phyloP scores from a whole-genome alignment of 2,888 invertebrate species.

The Drosophila crucigera region DNA sequence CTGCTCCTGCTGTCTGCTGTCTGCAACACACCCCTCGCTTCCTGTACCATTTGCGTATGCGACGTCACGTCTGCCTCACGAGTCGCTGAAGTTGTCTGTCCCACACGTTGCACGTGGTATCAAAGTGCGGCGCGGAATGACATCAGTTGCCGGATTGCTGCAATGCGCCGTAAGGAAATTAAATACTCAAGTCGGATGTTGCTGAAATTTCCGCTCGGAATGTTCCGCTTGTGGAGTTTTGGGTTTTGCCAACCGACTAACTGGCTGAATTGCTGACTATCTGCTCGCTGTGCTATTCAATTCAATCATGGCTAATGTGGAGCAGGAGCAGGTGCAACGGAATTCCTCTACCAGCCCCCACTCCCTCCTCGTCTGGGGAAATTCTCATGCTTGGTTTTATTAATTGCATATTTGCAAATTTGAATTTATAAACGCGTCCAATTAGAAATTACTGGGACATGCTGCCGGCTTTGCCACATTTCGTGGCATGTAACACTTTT shows the following conservation, averaged over 20 bases:
- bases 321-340: conserved; percentile 24
- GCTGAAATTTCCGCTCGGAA: conserved; percentile 71
- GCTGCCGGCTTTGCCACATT: conserved; percentile 29
- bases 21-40: conserved; percentile 28
- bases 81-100: conserved; percentile 46
- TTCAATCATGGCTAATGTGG: conserved; percentile 25
- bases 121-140: conserved; percentile 28
- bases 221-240: conserved; percentile 13
- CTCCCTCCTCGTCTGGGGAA: background rate
- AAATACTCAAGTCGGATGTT: conserved; percentile 79
- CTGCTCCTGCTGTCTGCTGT: conserved; percentile 54
- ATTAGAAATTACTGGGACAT: conserved; percentile 19
- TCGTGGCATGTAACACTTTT: conserved; percentile 68
- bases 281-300: background rate
- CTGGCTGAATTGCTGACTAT: conserved; percentile 32
- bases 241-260: conserved; percentile 23
- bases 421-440: conserved; percentile 20
- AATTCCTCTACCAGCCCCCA: conserved; percentile 17
- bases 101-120: conserved; percentile 34
- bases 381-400: conserved; percentile 25
- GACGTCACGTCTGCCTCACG: conserved; percentile 41
- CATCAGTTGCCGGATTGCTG: conserved; percentile 58
- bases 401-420: conserved; percentile 54
- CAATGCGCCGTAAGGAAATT: conserved; percentile 74
- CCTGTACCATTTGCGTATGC: conserved; percentile 31